Percentiles rank a stretch among this genome's conserved stretches.
Conservation (phyloP, 2,113 vertebrate genomes). For the Camelus bactrianus region DNA sequence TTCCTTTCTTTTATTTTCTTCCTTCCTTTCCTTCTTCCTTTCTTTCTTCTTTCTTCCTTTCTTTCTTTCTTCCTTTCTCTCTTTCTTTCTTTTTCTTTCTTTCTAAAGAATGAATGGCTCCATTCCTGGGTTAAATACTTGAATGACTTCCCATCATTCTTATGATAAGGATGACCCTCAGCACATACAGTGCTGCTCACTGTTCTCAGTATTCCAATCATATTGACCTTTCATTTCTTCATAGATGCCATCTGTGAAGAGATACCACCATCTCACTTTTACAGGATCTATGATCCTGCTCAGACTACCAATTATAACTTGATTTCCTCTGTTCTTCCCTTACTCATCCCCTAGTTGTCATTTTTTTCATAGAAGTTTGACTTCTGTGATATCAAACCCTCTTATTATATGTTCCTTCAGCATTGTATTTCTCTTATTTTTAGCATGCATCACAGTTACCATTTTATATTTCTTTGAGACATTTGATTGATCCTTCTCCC, state of each 20-base stretch:
- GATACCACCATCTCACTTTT: neutral
- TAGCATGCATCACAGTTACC: neutral
- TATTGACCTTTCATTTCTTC: neutral
- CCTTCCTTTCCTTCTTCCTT: too few species aligned
- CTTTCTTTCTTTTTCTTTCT: neutral
- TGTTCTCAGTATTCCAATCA: neutral
- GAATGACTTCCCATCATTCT: neutral
- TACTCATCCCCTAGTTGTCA: neutral
- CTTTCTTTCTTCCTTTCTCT: too few species aligned
- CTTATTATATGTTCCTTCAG: neutral
- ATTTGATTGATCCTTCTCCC: neutral
- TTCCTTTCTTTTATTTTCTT: too few species aligned
- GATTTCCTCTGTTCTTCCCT: neutral
- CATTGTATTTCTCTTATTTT: neutral
- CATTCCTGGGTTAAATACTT: neutral
- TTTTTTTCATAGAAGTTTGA: neutral
- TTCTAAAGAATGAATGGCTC: neutral
- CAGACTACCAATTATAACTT: neutral
- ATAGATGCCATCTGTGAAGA: neutral
- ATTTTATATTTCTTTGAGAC: constrained; percentile 33
- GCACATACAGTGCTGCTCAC: neutral
- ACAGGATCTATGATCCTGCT: neutral
- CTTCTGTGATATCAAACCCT: neutral
- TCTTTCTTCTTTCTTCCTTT: too few species aligned
- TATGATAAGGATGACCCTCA: neutral